phyloP scores from a whole-genome alignment of 2,113 vertebrate species.

The Rousettus leschenaultii region DNA sequence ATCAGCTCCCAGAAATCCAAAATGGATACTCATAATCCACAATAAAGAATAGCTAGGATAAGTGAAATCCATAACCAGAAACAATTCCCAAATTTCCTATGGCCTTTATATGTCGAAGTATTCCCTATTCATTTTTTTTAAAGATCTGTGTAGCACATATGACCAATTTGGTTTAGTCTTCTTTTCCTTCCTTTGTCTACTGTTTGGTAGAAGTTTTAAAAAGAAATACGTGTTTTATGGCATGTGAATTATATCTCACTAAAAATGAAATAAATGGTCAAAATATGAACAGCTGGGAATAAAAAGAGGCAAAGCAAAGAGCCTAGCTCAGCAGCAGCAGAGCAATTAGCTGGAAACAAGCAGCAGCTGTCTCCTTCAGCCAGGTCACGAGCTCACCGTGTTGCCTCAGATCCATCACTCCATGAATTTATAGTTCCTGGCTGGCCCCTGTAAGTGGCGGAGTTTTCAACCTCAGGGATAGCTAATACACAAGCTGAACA shows the following conservation, averaged over 20 bases:
- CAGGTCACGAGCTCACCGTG: neutral
- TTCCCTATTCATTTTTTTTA: neutral
- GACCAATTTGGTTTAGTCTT: neutral
- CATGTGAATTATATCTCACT: neutral
- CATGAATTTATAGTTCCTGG: slow-evolving; percentile 37
- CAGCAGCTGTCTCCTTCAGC: slow-evolving; percentile 18
- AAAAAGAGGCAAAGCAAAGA: slow-evolving; percentile 15
- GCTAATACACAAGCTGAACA: neutral
- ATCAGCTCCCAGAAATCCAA: slow-evolving; percentile 30
- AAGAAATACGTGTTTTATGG: neutral
- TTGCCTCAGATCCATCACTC: neutral
- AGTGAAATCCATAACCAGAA: neutral
- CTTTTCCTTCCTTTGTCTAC: slow-evolving; percentile 2
- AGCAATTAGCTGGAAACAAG: neutral
- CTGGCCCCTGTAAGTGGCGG: neutral
- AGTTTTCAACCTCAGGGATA: neutral
- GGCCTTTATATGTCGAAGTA: neutral
- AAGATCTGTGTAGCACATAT: neutral
- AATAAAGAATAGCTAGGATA: neutral
- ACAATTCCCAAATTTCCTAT: slow-evolving; percentile 21
- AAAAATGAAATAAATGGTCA: neutral
- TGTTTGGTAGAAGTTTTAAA: neutral
- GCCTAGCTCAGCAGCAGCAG: neutral
- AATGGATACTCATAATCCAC: neutral
- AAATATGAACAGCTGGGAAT: slow-evolving; percentile 9